Evolutionary conservation across 2,888 invertebrate genomes (phyloP), one percentile per base, ranked within the genome.

Genomic region (Adelphocoris suturalis): DNA sequence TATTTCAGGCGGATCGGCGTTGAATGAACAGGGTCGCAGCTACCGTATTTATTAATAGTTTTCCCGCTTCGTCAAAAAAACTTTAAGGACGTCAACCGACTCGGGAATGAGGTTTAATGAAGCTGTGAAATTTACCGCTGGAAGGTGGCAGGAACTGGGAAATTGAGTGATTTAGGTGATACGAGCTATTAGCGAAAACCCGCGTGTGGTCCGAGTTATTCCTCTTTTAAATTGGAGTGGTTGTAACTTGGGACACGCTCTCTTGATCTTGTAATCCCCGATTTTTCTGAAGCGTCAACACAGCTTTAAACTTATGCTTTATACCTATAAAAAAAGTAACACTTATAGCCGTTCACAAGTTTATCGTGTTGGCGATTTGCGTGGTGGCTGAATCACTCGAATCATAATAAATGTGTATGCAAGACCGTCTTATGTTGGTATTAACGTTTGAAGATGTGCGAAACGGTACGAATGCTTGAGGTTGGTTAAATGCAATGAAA

Each of bases 111-210:
- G 57, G 57, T 57, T 7, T 57, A 57, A 57, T 5, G 68, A 68
- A 27, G 68, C 68, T 68, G 68, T 68, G 23, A 68, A 68, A 68
- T 68, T 68, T 23, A 27, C 68, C 23, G 68, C 68, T 27, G n/a
- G 11, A 68, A 68, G 27, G 19, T 68, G 68, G 61, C 61, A 61
- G 68, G 68, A n/a, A 57, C 14, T n/a, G 57, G 57, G 14, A 23
- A 23, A 23, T 68, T 68, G 68, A 68, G 68, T 68, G 68, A 68
- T 68, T 68, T 68, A 68, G 68, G 68, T 68, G 68, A 68, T 68
- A 68, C 68, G 68, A 23, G 12, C 68, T 68, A 68, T 68, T 68
- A 68, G 68, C 68, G 23, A 23, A 61, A 23, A 68, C 2, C 37
- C 68, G 1, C 11, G 68, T 68, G 68, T 68, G 68, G 68, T 68